These are phyloP conservation scores for Oreocharis arfaki DNA, from an alignment of 2,113 vertebrate genomes.

Conservation along the genomic window DNA sequence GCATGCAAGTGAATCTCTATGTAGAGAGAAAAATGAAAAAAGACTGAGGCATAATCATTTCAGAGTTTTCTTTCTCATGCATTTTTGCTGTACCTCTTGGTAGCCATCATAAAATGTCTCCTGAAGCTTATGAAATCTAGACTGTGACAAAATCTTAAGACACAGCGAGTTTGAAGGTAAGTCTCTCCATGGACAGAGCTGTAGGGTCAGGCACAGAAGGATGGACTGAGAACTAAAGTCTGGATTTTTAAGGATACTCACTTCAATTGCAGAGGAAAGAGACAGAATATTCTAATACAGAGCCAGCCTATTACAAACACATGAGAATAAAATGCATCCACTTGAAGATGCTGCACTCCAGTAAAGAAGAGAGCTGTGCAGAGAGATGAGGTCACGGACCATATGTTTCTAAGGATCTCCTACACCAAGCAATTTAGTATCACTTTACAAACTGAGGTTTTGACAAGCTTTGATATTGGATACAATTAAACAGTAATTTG, in stretches of 20 bases:
- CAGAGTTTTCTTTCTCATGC: background rate
- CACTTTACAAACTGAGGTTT: background rate
- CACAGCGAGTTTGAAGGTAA: background rate
- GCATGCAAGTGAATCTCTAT: background rate
- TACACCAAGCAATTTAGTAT: background rate
- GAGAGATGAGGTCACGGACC: background rate
- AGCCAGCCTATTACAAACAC: background rate
- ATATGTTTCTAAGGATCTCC: background rate
- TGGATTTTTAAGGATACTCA: background rate
- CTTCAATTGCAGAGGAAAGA: background rate
- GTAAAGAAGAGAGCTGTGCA: background rate
- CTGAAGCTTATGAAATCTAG: background rate
- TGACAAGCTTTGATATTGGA: background rate
- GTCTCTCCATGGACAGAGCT: background rate
- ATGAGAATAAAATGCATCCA: background rate
- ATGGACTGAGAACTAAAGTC: background rate
- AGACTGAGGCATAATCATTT: background rate
- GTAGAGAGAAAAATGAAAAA: background rate
- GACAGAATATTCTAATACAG: background rate
- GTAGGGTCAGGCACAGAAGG: background rate
- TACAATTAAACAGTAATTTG: background rate
- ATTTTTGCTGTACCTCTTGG: background rate
- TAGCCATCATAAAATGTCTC: background rate
- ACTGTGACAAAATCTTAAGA: background rate
- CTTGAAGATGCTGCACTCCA: background rate